A percentile compares a stretch with the other conserved stretches of the same genome.
phyloP scores from a whole-genome alignment of 2,888 invertebrate genomes.

The Sipha maydis region DNA sequence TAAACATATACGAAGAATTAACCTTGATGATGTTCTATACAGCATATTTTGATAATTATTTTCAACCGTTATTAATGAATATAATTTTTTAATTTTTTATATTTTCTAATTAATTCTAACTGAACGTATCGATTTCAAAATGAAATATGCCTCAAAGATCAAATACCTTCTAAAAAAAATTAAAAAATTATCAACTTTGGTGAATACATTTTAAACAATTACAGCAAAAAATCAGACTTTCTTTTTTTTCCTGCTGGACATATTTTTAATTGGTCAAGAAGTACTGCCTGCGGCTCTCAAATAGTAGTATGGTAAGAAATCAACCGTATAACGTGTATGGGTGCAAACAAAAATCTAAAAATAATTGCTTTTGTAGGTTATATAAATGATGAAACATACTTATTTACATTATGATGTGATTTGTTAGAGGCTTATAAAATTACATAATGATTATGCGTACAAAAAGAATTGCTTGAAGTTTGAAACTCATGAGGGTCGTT shows the following conservation, averaged over 20 bases:
- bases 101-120: too few species aligned
- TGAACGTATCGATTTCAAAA: too few species aligned
- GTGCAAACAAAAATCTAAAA: slow-evolving; percentile 46
- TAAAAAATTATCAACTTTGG: slow-evolving; percentile 6
- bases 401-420: slow-evolving; percentile 51
- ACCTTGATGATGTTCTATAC: not conserved
- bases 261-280: slow-evolving; percentile 50
- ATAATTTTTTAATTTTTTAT: too few species aligned
- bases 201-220: slow-evolving; percentile 19
- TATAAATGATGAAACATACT: slow-evolving; percentile 40
- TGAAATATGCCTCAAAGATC: too few species aligned
- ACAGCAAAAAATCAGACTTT: slow-evolving; percentile 12
- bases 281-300: slow-evolving; percentile 33
- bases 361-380: slow-evolving; percentile 58
- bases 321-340: slow-evolving; percentile 46
- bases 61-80: not conserved
- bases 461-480: not conserved
- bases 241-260: slow-evolving; percentile 32
- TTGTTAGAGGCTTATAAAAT: not conserved
- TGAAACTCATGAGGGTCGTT: not conserved
- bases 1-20: not conserved
- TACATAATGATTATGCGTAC: slow-evolving; percentile 24
- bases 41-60: not conserved
- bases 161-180: not conserved
- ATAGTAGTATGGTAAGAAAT: slow-evolving; percentile 55